phyloP scores from a whole-genome alignment of 2,797 vertebrate species.

The Sparidentex hasta region DNA sequence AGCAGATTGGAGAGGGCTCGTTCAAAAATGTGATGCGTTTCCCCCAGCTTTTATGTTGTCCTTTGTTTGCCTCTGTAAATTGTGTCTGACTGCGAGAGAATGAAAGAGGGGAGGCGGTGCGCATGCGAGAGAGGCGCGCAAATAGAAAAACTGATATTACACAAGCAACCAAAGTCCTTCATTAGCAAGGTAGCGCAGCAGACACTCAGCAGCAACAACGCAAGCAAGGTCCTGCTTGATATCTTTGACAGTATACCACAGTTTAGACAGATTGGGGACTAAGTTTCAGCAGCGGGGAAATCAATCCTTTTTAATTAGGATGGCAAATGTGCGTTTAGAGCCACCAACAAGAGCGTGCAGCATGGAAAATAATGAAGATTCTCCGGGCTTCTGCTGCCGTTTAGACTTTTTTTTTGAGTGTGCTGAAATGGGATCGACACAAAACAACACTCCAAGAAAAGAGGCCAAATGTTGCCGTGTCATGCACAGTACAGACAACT shows the following conservation, averaged over 20 bases:
- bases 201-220: slow-evolving; percentile 28
- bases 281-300: slow-evolving; percentile 50
- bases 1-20: slow-evolving; percentile 43
- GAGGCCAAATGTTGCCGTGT: slow-evolving; percentile 22
- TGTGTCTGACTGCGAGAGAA: slow-evolving; percentile 20
- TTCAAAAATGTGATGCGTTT: slow-evolving; percentile 27
- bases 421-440: slow-evolving; percentile 2
- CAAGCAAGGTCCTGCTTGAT: slow-evolving; percentile 39
- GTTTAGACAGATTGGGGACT: slow-evolving; percentile 64
- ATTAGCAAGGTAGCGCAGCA: slow-evolving; percentile 60
- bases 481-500: slow-evolving; percentile 11
- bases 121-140: slow-evolving; percentile 22
- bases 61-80: slow-evolving; percentile 34
- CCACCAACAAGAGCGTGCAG: slow-evolving; percentile 36
- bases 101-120: slow-evolving; percentile 24
- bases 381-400: slow-evolving; percentile 4
- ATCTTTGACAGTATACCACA: slow-evolving; percentile 46
- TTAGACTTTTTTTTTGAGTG: slow-evolving; percentile 12
- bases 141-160: slow-evolving; percentile 54
- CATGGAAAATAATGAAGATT: slow-evolving; percentile 28
- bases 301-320: slow-evolving; percentile 73
- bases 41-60: slow-evolving; percentile 25
- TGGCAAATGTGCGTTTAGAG: slow-evolving; percentile 58
- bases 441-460: slow-evolving; percentile 34
- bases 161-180: slow-evolving; percentile 50